Conservation (phyloP, 2,113 vertebrate genomes). For the Gadus macrocephalus region DNA sequence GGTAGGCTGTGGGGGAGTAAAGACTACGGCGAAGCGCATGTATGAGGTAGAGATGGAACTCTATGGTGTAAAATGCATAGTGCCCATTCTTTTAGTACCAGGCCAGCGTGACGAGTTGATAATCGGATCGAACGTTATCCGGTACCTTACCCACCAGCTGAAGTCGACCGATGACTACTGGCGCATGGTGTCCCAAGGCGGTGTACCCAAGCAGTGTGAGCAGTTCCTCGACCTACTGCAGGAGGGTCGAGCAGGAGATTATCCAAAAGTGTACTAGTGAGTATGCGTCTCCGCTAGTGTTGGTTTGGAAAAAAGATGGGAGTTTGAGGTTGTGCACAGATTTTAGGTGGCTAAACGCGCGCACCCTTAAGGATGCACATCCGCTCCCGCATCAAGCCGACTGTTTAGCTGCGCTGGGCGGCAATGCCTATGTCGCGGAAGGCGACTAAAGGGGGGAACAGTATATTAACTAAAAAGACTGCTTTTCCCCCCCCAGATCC, state of each 20-base stretch:
- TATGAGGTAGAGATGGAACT: constrained; percentile 1
- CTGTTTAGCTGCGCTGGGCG: background rate
- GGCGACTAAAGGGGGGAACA: no score
- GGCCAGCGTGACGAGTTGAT: constrained; percentile 17
- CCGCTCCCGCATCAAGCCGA: constrained; percentile 4
- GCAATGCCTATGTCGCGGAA: no score
- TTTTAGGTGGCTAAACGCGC: constrained; percentile 18
- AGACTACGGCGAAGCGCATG: constrained; percentile 11
- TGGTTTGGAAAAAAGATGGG: constrained; percentile 33
- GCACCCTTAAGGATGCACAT: constrained; percentile 17
- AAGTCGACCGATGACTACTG: constrained; percentile 17
- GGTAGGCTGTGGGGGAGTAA: constrained; percentile 6
- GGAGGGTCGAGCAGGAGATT: constrained; percentile 28
- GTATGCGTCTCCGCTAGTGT: constrained; percentile 22
- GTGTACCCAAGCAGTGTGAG: background rate
- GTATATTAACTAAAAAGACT: no score
- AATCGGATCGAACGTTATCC: constrained; percentile 14
- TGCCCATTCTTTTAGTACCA: constrained; percentile 15
- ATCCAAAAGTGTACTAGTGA: constrained; percentile 28
- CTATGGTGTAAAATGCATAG: constrained; percentile 16
- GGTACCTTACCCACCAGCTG: background rate
- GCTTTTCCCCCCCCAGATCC: no score
- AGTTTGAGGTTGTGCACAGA: constrained; percentile 13
- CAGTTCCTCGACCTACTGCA: constrained; percentile 10
- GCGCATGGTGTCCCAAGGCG: background rate